A percentile compares a stretch with the other conserved stretches of the same genome.
Conservation (phyloP, 2,888 invertebrate genomes). For the Microlaimidae sp. region DNA sequence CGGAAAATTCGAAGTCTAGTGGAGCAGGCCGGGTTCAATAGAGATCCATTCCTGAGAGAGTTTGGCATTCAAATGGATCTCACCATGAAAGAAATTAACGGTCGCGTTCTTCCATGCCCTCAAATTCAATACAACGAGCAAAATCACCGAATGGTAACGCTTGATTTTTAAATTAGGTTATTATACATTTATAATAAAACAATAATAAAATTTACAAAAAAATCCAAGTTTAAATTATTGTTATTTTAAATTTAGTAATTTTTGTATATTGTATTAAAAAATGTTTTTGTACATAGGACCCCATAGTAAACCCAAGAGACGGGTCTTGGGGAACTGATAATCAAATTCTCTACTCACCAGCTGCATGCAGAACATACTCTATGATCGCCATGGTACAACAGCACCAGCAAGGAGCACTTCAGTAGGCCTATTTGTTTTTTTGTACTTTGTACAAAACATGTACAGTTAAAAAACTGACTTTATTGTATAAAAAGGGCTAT, state of each 20-base stretch:
- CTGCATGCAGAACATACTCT: conserved; percentile 23
- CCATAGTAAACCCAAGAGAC: conserved; percentile 24
- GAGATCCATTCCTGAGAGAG: conserved; percentile 19
- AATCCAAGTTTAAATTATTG: too few relatives aligned
- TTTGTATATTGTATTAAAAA: too few relatives aligned
- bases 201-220: too few relatives aligned
- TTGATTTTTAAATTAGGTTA: too few relatives aligned
- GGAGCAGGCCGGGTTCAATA: conserved; percentile 24
- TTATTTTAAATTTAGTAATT: too few relatives aligned
- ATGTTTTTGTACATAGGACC: too few relatives aligned
- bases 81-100: conserved; percentile 26
- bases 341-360: conserved; percentile 22
- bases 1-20: conserved; percentile 22
- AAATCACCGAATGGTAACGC: background rate
- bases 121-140: conserved; percentile 22
- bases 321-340: conserved; percentile 28
- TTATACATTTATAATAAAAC: too few relatives aligned
- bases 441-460: too few relatives aligned
- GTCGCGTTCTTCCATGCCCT: conserved; percentile 27
- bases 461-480: too few relatives aligned
- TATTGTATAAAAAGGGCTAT: too few relatives aligned
- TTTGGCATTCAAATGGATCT: conserved; percentile 17
- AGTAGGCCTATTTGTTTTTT: too few relatives aligned
- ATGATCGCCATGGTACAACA: conserved; percentile 25
- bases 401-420: conserved; percentile 21